Conservation (phyloP, 2,888 invertebrate species). For the Agonopterix arenella region DNA sequence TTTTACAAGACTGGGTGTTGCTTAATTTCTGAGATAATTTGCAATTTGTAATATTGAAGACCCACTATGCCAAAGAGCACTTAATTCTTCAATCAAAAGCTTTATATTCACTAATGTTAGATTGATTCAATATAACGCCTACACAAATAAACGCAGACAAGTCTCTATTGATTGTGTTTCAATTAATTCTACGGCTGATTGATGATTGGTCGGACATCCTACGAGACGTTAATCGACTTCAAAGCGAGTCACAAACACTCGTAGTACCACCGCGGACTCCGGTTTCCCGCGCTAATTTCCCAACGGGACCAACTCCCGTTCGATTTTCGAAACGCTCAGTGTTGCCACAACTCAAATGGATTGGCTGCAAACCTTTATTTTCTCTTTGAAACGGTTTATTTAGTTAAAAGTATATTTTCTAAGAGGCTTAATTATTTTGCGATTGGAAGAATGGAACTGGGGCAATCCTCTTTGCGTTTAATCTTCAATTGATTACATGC, state of each 20-base stretch:
- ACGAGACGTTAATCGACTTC: neutral
- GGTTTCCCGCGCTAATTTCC: constrained; percentile 46
- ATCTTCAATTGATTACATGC: constrained; percentile 55
- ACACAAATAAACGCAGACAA: too few relatives aligned
- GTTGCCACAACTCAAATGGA: constrained; percentile 47
- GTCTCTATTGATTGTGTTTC: too few relatives aligned
- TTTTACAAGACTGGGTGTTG: too few relatives aligned
- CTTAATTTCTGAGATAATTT: too few relatives aligned
- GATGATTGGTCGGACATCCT: neutral
- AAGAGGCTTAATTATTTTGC: constrained; percentile 29
- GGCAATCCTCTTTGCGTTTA: constrained; percentile 43
- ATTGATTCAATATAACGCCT: too few relatives aligned
- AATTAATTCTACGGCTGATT: too few relatives aligned
- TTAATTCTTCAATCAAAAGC: too few relatives aligned
- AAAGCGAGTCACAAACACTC: neutral
- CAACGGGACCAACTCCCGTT: constrained; percentile 30
- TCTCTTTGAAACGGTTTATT: constrained; percentile 12
- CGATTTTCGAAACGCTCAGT: constrained; percentile 40
- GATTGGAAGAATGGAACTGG: constrained; percentile 17
- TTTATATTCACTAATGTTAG: too few relatives aligned
- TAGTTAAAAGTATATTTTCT: constrained; percentile 3
- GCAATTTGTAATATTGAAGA: too few relatives aligned
- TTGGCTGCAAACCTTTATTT: constrained; percentile 32
- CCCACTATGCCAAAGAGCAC: too few relatives aligned
- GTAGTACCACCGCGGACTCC: constrained; percentile 1